Conservation (phyloP, 2,797 vertebrate genomes). For the Gallinago stenura region DNA sequence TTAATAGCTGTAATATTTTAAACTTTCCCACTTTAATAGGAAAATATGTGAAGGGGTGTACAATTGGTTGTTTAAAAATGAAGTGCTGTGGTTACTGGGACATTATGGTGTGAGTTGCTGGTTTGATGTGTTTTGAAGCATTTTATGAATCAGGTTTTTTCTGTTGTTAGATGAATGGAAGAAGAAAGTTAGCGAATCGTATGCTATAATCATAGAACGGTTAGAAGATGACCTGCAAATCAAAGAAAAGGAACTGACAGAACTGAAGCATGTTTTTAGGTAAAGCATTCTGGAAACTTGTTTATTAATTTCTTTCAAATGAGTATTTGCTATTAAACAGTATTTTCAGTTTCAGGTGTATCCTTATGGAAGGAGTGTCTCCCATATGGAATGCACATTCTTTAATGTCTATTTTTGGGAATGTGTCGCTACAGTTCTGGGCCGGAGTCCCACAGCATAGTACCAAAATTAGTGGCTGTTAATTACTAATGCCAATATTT, state of each 20-base stretch:
- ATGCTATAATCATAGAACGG: slow-evolving; percentile 86
- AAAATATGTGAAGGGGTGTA: not conserved
- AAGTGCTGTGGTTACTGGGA: slow-evolving; percentile 12
- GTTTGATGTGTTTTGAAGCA: not conserved
- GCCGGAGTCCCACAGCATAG: not conserved
- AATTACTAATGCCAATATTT: not conserved
- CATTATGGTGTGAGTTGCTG: not conserved
- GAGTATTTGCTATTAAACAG: not conserved
- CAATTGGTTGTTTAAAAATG: not conserved
- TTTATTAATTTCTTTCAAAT: not conserved
- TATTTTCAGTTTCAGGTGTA: not conserved
- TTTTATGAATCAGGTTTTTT: not conserved
- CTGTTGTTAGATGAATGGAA: slow-evolving; percentile 92
- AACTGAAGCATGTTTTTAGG: slow-evolving; percentile 92
- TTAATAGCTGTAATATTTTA: slow-evolving; percentile 46
- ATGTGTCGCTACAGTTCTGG: not conserved
- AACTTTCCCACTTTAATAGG: slow-evolving; percentile 39
- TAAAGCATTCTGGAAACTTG: slow-evolving; percentile 60
- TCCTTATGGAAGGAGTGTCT: not conserved
- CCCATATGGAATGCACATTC: not conserved
- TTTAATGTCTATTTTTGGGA: slow-evolving; percentile 1
- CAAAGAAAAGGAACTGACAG: slow-evolving; percentile 86
- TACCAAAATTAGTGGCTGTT: not conserved
- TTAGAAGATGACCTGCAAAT: slow-evolving; percentile 90
- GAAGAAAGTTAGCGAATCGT: slow-evolving; percentile 96